phyloP scores from a whole-genome alignment of 2,888 invertebrate species.

The Drosophila falleni region DNA sequence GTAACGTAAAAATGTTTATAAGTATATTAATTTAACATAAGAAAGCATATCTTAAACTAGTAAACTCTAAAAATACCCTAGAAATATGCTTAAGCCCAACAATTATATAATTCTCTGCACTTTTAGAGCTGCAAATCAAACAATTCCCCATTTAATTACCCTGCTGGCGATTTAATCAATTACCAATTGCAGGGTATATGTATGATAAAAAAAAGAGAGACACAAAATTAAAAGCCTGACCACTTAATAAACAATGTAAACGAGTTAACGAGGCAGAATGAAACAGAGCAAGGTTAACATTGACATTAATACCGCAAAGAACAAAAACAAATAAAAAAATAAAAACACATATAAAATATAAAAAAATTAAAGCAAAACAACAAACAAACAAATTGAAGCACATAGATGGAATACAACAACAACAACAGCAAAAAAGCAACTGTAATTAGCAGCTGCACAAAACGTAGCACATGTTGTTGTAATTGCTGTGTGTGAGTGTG shows the following conservation, averaged over 20 bases:
- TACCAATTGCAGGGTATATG: constrained; percentile 16
- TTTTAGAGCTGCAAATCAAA: too few species aligned
- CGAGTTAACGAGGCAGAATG: constrained; percentile 68
- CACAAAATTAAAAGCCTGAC: constrained; percentile 49
- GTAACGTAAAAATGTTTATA: background rate
- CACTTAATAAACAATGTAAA: constrained; percentile 73
- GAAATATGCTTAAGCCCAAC: too few species aligned
- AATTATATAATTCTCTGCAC: too few species aligned
- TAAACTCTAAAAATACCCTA: too few species aligned
- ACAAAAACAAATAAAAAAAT: constrained; percentile 37
- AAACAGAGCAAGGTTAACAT: constrained; percentile 81
- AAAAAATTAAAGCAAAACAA: constrained; percentile 37
- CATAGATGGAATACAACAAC: constrained; percentile 49
- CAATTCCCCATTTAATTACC: too few species aligned
- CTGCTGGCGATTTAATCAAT: too few species aligned
- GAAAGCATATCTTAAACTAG: too few species aligned
- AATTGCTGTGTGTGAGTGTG: constrained; percentile 20
- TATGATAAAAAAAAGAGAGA: constrained; percentile 7
- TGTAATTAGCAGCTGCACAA: constrained; percentile 80
- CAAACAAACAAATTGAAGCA: constrained; percentile 68
- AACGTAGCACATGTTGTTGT: constrained; percentile 65
- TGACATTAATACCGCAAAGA: constrained; percentile 80
- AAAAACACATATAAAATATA: constrained; percentile 33
- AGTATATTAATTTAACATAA: too few species aligned
- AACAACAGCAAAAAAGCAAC: constrained; percentile 59